A percentile compares a stretch with the other conserved stretches of the same genome.
Conservation (phyloP, 53 echinoderm and acorn worm species). For the Arbacia lixula region DNA sequence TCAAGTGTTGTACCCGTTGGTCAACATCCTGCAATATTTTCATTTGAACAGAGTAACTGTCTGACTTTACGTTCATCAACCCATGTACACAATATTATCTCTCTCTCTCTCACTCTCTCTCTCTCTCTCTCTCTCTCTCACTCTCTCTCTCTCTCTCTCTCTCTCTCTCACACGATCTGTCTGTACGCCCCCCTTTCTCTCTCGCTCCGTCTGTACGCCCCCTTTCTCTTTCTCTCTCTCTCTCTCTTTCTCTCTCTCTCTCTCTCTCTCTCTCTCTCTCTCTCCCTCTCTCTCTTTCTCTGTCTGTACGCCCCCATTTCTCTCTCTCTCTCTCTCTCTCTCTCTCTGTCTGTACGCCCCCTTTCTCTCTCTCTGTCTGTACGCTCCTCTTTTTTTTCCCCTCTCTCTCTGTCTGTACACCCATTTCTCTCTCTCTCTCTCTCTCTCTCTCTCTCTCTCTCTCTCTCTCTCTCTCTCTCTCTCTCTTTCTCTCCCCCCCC, state of each 20-base stretch:
- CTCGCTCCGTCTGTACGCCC: not conserved
- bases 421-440: not conserved
- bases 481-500: not conserved
- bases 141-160: not conserved
- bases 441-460: not conserved
- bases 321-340: not conserved
- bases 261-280: not conserved
- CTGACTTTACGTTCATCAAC: not conserved
- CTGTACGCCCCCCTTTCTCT: not conserved
- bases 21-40: not conserved
- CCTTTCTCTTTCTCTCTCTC: not conserved
- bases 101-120: not conserved
- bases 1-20: no score
- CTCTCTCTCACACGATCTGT: not conserved
- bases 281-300: not conserved
- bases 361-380: not conserved
- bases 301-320: not conserved
- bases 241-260: not conserved
- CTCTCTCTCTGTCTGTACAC: not conserved
- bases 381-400: not conserved
- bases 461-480: not conserved
- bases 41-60: not conserved
- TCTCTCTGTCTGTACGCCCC: not conserved
- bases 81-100: not conserved
- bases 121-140: conserved; percentile 18